Conservation (phyloP, 2,888 invertebrate genomes). For the Pyrrhosoma nymphula region DNA sequence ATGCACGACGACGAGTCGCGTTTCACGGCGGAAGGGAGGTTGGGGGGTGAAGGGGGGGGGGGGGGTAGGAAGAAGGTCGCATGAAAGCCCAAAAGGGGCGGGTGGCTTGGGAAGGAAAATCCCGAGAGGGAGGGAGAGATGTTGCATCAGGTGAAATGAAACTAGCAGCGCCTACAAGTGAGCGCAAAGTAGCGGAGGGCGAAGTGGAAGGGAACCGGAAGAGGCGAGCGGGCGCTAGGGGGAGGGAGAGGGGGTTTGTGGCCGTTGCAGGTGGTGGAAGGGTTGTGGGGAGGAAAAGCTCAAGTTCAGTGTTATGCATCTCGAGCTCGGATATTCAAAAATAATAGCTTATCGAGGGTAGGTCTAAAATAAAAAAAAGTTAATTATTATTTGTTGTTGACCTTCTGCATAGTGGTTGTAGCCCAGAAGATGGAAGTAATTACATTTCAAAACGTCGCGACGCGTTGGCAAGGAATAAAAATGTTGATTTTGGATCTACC, state of each 20-base stretch:
- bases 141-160: conserved; percentile 48
- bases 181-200: not conserved
- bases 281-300: too few species aligned
- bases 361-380: too few species aligned
- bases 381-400: too few species aligned
- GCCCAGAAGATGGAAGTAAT: too few species aligned
- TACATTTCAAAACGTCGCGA: too few species aligned
- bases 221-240: not conserved
- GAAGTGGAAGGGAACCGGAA: not conserved
- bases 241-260: not conserved
- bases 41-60: not conserved
- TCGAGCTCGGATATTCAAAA: too few species aligned
- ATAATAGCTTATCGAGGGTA: too few species aligned
- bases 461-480: too few species aligned
- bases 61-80: too few species aligned
- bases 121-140: not conserved
- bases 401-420: too few species aligned
- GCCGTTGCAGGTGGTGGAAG: not conserved
- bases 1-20: not conserved
- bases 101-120: not conserved
- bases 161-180: not conserved
- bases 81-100: not conserved
- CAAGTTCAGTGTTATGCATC: too few species aligned
- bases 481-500: too few species aligned
- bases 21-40: not conserved